Conservation (phyloP, 2,797 vertebrate genomes). For the Coreius guichenoti region DNA sequence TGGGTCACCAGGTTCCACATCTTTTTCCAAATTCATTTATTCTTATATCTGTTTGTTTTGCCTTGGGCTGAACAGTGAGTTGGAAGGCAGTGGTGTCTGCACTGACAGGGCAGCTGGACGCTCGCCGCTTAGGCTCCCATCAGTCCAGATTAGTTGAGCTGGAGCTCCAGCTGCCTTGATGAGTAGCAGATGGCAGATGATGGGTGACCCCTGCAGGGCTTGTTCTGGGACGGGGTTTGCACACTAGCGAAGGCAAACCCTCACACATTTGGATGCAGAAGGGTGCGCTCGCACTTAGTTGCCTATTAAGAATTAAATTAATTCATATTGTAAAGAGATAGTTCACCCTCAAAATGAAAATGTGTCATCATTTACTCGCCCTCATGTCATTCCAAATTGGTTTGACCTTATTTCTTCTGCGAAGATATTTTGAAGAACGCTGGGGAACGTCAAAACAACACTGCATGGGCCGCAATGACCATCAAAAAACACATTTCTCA, state of each 20-base stretch:
- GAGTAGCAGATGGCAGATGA: constrained; percentile 80
- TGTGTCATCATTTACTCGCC: not conserved
- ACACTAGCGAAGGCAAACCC: constrained; percentile 65
- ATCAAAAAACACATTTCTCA: not conserved
- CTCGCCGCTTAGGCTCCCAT: constrained; percentile 66
- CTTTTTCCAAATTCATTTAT: not conserved
- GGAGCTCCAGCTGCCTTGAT: constrained; percentile 74
- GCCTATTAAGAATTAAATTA: constrained; percentile 3
- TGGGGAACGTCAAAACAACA: not conserved
- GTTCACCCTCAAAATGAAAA: not conserved
- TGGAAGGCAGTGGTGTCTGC: constrained; percentile 22
- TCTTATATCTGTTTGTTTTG: constrained; percentile 14
- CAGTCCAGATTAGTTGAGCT: constrained; percentile 72
- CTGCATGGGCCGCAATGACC: not conserved
- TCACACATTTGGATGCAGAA: not conserved
- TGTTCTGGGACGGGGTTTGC: constrained; percentile 62
- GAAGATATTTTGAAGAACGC: not conserved
- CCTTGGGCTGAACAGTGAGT: not conserved
- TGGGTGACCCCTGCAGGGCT: constrained; percentile 66
- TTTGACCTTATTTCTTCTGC: not conserved
- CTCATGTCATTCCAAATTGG: not conserved
- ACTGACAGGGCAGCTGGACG: constrained; percentile 34
- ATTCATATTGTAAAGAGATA: not conserved
- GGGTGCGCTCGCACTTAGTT: not conserved
- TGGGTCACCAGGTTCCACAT: not conserved